A percentile compares a stretch with the other conserved stretches of the same genome.
These are phyloP conservation scores for Prosopocoilus inquinatus DNA, from an alignment of 2,888 invertebrate species.

Conservation along the genomic window DNA sequence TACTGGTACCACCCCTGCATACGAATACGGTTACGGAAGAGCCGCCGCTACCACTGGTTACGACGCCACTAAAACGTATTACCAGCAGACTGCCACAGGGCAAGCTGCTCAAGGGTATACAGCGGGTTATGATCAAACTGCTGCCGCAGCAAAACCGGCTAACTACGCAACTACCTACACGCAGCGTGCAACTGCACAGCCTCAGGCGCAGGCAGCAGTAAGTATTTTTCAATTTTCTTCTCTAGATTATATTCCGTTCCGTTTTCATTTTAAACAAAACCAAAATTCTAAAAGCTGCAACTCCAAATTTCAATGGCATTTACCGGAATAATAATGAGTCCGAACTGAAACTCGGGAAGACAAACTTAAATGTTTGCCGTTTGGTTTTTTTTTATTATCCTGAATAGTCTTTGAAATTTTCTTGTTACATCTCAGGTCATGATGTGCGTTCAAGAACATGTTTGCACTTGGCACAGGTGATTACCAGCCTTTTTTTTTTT, in stretches of 20 bases:
- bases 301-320: no score
- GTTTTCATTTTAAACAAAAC: no score
- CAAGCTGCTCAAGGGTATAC: slow-evolving; percentile 63
- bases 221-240: slow-evolving; percentile 27
- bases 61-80: slow-evolving; percentile 80
- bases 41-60: slow-evolving; percentile 58
- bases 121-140: slow-evolving; percentile 60
- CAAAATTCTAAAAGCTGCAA: no score
- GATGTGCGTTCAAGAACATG: no score
- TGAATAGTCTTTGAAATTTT: no score
- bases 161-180: slow-evolving; percentile 72
- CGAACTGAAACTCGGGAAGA: no score
- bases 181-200: slow-evolving; percentile 53
- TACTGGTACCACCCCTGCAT: slow-evolving; percentile 59
- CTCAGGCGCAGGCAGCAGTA: slow-evolving; percentile 48
- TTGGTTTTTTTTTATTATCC: no score
- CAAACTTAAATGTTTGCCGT: no score
- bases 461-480: no score
- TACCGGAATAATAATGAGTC: no score
- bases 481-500: no score
- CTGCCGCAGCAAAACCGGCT: slow-evolving; percentile 64
- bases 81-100: slow-evolving; percentile 78
- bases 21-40: slow-evolving; percentile 69
- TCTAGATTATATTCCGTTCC: neutral
- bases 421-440: no score